Percentiles rank a stretch among this genome's conserved stretches.
phyloP scores from a whole-genome alignment of 2,113 vertebrate genomes.

The Notothenia rossii region DNA sequence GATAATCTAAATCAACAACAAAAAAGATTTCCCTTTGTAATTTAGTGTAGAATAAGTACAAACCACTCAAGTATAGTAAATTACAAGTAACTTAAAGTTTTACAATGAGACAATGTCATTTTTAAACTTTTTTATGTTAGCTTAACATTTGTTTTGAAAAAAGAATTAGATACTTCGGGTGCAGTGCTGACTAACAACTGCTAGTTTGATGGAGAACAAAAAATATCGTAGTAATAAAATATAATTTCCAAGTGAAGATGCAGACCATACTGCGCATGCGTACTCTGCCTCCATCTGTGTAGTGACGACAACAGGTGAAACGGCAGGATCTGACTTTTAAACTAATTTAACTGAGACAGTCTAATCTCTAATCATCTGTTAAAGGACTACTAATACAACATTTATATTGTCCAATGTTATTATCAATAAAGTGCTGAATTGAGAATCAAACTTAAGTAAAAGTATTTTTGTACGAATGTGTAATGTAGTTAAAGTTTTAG shows the following conservation, averaged over 20 bases:
- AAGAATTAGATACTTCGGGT: background rate
- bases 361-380: no score
- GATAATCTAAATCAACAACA: no score
- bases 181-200: background rate
- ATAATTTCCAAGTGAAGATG: slow-evolving; percentile 18
- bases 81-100: background rate
- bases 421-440: no score
- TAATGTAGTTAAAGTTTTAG: no score
- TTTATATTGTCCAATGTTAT: no score
- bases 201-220: background rate
- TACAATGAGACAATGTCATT: no score
- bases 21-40: no score
- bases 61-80: no score
- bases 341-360: background rate
- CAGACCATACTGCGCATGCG: slow-evolving; percentile 39
- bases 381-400: no score
- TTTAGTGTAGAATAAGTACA: no score
- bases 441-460: no score
- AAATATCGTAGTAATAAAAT: background rate
- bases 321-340: background rate
- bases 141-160: slow-evolving; percentile 40
- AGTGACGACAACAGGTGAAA: slow-evolving; percentile 23
- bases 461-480: no score
- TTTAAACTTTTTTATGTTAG: background rate
- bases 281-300: background rate